These are phyloP conservation scores for Sphinx pinastri DNA, from an alignment of 2,888 invertebrate genomes.

Conservation along the genomic window DNA sequence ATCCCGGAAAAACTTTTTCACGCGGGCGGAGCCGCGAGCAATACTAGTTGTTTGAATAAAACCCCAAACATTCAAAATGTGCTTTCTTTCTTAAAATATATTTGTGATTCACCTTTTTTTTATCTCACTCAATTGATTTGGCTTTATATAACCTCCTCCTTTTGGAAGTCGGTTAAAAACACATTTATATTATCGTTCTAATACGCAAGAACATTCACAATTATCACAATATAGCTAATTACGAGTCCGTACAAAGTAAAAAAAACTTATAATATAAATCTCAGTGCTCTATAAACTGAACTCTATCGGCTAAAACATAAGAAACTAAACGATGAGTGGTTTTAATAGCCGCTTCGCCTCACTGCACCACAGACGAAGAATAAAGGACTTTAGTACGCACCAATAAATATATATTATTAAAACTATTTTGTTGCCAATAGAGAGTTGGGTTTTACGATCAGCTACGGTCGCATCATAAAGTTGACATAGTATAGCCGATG, in stretches of 20 bases:
- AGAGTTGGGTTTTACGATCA: constrained; percentile 22
- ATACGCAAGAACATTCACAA: too few relatives aligned
- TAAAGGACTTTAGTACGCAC: constrained; percentile 10
- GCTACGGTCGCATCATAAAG: constrained; percentile 3
- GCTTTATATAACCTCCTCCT: too few relatives aligned
- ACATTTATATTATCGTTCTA: too few relatives aligned
- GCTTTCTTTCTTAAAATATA: neutral
- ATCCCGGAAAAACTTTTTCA: too few relatives aligned
- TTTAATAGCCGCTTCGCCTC: constrained; percentile 1
- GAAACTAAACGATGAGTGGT: constrained; percentile 15
- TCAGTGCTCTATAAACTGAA: neutral
- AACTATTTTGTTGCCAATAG: constrained; percentile 27
- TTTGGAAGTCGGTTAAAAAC: too few relatives aligned
- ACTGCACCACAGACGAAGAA: constrained; percentile 4
- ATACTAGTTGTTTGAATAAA: too few relatives aligned
- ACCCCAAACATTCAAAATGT: too few relatives aligned
- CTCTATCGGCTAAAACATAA: neutral
- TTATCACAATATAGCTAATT: too few relatives aligned
- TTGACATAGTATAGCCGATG: neutral
- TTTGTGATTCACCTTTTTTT: neutral
- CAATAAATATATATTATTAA: constrained; percentile 25
- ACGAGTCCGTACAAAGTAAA: neutral
- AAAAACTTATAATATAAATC: neutral
- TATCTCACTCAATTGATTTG: too few relatives aligned
- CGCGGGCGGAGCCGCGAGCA: too few relatives aligned